Conservation (phyloP, 1,140 invertebrate species). For the Magallana ariakensis region DNA sequence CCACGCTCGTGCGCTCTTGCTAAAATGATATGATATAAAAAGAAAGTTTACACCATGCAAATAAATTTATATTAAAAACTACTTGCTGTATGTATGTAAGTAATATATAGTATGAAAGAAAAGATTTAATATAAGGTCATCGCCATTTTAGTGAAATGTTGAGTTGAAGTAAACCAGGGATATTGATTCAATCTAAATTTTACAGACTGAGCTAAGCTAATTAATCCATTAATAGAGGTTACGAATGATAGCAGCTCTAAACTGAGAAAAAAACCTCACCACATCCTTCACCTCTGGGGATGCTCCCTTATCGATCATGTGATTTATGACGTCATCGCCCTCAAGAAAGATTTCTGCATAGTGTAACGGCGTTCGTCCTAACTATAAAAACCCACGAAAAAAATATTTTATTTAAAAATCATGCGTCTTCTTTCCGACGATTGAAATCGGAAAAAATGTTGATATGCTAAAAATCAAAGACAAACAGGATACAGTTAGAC, state of each 20-base stretch:
- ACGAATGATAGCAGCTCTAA: not conserved
- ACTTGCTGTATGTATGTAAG: too few relatives aligned
- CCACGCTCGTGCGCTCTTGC: conserved; percentile 47
- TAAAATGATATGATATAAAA: conserved; percentile 28
- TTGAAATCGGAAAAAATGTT: not conserved
- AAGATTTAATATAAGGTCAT: too few relatives aligned
- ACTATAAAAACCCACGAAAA: conserved; percentile 9
- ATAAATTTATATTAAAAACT: too few relatives aligned
- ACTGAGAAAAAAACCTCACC: conserved; percentile 21
- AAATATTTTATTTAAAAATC: not conserved
- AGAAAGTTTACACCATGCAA: too few relatives aligned
- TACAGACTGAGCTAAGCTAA: not conserved
- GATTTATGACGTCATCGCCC: conserved; percentile 20
- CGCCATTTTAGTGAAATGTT: too few relatives aligned
- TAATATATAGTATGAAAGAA: too few relatives aligned
- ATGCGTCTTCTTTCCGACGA: not conserved
- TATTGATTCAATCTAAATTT: not conserved
- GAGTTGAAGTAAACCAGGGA: not conserved
- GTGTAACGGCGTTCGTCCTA: conserved; percentile 56
- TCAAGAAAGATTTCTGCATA: conserved; percentile 53
- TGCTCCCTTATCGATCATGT: conserved; percentile 38
- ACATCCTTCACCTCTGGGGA: conserved; percentile 38
- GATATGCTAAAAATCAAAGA: too few relatives aligned
- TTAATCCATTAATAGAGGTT: not conserved
- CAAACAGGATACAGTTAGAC: too few relatives aligned